Base-by-base conservation (phyloP, 2,888 invertebrate species). In the Glomeris marginata region DNA sequence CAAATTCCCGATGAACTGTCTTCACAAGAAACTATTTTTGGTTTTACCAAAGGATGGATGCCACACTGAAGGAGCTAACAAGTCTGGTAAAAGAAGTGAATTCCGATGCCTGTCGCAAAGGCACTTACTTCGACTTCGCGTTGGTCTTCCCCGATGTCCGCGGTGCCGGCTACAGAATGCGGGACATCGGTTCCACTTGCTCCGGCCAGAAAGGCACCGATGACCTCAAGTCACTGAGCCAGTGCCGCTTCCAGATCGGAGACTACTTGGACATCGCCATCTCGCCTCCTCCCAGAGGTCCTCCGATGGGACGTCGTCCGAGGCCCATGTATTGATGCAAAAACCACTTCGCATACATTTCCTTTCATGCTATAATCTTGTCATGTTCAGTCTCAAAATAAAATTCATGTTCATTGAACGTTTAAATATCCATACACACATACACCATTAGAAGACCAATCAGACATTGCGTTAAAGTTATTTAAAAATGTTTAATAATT, bases 1-100 rank as follows among this genome's bases (percentile, higher is more conserved):
- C n/a, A n/a, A n/a, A n/a, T n/a, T 8, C 18, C 3, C 8, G 3
- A 38, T 4, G 13, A 35, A 21, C n/a, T 13, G 2, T 48, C 41
- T 42, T 16, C 41, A 16, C n/a, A 44, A 20, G 21, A 20, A 18
- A 33, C 2, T 44, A 44, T 33, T 20, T 51, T 16, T 34, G 33
- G 5, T 16, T 35, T 18, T 35, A 35, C 52, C 60, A 8, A 53
- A 76, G 77, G 77, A 72, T 78, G 75, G 81, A 99, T 70, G 98
- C 98, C 3, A 92, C 92, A 0, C 73, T 99, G 15, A 81, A 91
- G 55, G 98, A 98, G 70, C 75, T 98, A 10, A 92, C 94, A 0
- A 84, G 85, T n/a, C 72, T 98, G 6, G 94, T 99, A 0, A 92
- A 94, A 64, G 97, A 98, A 74, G 97, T 98, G 0, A 97, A 97